Conservation (phyloP, 1,140 invertebrate genomes). For the Cheumatopsyche charites region DNA sequence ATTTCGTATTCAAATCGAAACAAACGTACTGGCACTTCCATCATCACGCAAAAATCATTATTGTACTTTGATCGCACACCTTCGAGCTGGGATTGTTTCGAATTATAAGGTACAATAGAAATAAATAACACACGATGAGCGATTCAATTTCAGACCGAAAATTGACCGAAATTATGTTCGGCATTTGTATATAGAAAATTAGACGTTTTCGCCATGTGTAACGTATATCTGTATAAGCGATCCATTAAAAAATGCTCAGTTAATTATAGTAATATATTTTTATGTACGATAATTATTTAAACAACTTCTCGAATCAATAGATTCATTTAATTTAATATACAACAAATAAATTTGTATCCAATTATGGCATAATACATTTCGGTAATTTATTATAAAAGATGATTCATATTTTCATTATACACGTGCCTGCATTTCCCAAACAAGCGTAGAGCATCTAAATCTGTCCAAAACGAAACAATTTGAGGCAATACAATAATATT, state of each 20-base stretch:
- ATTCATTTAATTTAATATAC: not conserved
- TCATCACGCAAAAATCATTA: slow-evolving; percentile 20
- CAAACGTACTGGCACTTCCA: not conserved
- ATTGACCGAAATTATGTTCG: slow-evolving; percentile 3
- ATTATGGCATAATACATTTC: too few species aligned
- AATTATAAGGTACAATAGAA: not conserved
- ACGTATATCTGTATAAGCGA: too few species aligned
- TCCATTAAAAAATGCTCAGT: too few species aligned
- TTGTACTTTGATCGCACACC: not conserved
- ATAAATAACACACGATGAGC: slow-evolving; percentile 17
- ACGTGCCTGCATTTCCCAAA: too few species aligned
- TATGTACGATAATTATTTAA: not conserved
- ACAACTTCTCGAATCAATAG: not conserved
- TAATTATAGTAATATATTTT: not conserved
- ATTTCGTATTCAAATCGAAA: slow-evolving; percentile 14
- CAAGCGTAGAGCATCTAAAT: too few species aligned
- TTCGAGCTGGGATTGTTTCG: slow-evolving; percentile 3
- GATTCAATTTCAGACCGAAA: not conserved
- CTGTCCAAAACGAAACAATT: slow-evolving; percentile 6
- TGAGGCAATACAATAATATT: not conserved
- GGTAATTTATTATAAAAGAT: too few species aligned
- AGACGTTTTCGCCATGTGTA: too few species aligned
- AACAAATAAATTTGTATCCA: not conserved
- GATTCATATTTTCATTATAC: too few species aligned
- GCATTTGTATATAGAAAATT: not conserved